Evolutionary conservation across 2,888 invertebrate genomes (phyloP).

Genomic region (Conus canariensis): DNA sequence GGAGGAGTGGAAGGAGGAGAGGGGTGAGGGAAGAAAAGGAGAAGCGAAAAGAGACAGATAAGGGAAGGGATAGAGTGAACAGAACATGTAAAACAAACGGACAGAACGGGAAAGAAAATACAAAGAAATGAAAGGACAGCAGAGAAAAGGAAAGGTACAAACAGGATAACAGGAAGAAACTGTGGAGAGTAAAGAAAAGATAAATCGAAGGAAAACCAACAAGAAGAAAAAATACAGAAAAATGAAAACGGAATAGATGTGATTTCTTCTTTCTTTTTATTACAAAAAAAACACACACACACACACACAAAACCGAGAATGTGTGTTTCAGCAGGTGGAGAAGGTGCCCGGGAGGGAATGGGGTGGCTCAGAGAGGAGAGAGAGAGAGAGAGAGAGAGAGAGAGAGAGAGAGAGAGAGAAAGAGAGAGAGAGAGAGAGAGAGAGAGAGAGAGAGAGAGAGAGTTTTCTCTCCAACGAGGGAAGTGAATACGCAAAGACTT

Average conservation of each 20-base stretch:
- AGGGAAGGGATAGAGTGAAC: not conserved
- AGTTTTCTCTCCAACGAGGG: too few relatives aligned
- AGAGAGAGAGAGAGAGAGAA: too few relatives aligned
- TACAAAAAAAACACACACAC: too few relatives aligned
- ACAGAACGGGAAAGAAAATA: not conserved
- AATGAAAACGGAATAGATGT: not conserved
- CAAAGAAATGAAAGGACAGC: too few relatives aligned
- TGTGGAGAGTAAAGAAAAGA: not conserved
- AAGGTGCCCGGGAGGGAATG: too few relatives aligned
- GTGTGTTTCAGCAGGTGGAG: too few relatives aligned
- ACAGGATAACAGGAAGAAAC: not conserved
- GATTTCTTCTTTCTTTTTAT: too few relatives aligned
- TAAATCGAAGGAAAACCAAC: not conserved
- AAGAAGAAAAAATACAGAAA: not conserved
- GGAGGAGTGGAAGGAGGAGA: not conserved
- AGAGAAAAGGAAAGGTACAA: not conserved
- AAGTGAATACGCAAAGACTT: too few relatives aligned
- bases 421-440: too few relatives aligned
- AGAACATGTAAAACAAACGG: not conserved
- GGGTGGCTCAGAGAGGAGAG: not conserved
- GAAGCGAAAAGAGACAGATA: not conserved
- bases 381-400: not conserved
- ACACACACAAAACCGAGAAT: too few relatives aligned
- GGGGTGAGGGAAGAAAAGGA: not conserved
- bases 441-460: too few relatives aligned